Conservation (phyloP, 2,113 vertebrate species). For the Glaucomys volans region DNA sequence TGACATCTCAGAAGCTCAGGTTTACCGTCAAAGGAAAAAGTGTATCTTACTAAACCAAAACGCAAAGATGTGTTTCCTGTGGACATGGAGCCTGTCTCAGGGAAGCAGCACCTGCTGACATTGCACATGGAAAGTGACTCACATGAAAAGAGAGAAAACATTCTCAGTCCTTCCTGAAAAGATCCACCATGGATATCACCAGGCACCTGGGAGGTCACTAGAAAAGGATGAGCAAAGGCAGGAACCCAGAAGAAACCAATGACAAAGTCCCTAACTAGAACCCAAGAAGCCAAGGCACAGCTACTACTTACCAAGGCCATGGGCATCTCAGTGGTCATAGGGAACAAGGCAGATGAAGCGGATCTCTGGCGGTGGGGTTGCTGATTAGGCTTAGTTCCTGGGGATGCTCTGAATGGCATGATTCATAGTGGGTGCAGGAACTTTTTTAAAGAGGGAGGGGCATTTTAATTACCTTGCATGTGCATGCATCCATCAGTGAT, state of each 20-base stretch:
- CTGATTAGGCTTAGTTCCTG: not conserved
- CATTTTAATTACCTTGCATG: not conserved
- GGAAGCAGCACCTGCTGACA: not conserved
- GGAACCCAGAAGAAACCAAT: not conserved
- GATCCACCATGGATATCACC: not conserved
- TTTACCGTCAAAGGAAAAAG: not conserved
- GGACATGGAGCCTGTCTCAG: not conserved
- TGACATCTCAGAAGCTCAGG: not conserved
- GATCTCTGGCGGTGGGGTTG: not conserved
- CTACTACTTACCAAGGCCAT: not conserved
- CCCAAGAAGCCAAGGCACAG: not conserved
- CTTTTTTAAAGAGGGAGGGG: not conserved
- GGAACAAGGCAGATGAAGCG: too few relatives aligned
- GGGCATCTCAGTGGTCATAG: not conserved
- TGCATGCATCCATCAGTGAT: not conserved
- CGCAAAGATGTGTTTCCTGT: not conserved
- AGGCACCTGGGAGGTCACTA: not conserved
- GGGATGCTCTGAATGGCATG: not conserved
- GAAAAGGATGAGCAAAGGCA: not conserved
- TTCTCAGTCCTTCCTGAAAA: not conserved
- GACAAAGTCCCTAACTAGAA: not conserved
- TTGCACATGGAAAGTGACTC: not conserved
- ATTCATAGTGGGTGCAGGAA: too few relatives aligned
- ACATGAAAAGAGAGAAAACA: not conserved
- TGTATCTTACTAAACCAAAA: not conserved